phyloP scores from a whole-genome alignment of 2,113 vertebrate species.

The Antechinus stuartii region DNA sequence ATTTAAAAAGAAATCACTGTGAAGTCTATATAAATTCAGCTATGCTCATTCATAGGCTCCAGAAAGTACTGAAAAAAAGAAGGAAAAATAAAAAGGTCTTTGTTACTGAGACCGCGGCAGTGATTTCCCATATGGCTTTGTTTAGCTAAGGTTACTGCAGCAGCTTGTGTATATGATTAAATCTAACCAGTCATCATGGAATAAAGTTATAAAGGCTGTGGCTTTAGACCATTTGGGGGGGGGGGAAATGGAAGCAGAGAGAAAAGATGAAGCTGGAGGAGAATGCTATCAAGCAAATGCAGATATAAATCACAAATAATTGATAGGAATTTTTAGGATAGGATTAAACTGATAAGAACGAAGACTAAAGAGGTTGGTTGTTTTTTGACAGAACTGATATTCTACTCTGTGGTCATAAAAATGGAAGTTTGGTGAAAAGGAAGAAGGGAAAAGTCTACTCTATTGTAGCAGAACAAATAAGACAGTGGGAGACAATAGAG shows the following conservation, averaged over 20 bases:
- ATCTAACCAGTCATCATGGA: slow-evolving; percentile 14
- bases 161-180: slow-evolving; percentile 25
- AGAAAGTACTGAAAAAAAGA: slow-evolving; percentile 33
- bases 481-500: slow-evolving; percentile 18
- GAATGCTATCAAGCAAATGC: slow-evolving; percentile 6
- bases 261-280: background rate
- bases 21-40: background rate
- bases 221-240: slow-evolving; percentile 40
- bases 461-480: slow-evolving; percentile 36
- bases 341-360: slow-evolving; percentile 6
- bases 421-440: slow-evolving; percentile 27
- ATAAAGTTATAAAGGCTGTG: slow-evolving; percentile 28
- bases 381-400: background rate
- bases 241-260: slow-evolving; percentile 33
- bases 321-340: slow-evolving; percentile 30
- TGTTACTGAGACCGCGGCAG: slow-evolving; percentile 18
- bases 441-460: background rate
- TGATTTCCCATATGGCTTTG: slow-evolving; percentile 16
- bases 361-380: slow-evolving; percentile 2
- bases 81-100: background rate
- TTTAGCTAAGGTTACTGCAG: slow-evolving; percentile 50
- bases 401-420: background rate
- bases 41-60: background rate
- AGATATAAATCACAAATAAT: slow-evolving; percentile 7
- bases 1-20: background rate